A percentile compares a stretch with the other conserved stretches of the same genome.
These are phyloP conservation scores for Taxidea taxus DNA, from an alignment of 2,113 vertebrate genomes.

Conservation along the genomic window DNA sequence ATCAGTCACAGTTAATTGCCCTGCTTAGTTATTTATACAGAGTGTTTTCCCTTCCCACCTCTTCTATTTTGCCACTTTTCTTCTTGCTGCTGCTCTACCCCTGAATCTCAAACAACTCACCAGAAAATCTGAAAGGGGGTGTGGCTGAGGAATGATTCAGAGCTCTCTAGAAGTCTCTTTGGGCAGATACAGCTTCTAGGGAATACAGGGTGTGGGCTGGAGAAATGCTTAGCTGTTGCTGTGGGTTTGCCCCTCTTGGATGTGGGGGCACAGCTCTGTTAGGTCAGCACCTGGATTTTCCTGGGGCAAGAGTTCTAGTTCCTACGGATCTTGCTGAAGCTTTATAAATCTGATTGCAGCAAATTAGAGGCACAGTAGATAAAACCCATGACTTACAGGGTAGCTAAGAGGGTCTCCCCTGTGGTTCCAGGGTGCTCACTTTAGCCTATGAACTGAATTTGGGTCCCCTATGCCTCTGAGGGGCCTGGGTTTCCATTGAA, in stretches of 20 bases:
- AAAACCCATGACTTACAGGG: neutral
- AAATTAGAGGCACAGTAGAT: neutral
- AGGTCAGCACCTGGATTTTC: neutral
- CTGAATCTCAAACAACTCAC: conserved; percentile 45
- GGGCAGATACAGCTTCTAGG: neutral
- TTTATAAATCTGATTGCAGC: neutral
- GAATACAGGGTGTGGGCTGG: neutral
- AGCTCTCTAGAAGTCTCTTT: neutral
- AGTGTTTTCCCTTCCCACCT: conserved; percentile 62
- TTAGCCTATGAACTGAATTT: neutral
- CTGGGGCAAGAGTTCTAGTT: neutral
- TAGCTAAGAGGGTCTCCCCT: neutral
- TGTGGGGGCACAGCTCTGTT: neutral
- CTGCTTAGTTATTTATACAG: conserved; percentile 65
- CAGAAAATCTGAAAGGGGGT: conserved; percentile 23
- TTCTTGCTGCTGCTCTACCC: neutral
- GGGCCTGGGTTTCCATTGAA: neutral
- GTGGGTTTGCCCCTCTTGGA: neutral
- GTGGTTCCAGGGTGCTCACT: neutral
- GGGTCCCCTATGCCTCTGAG: neutral
- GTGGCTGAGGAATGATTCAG: conserved; percentile 47
- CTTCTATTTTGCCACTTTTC: conserved; percentile 59
- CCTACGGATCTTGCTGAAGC: neutral
- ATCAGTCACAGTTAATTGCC: conserved; percentile 69
- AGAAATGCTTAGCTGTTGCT: neutral